These are phyloP conservation scores for Psylliodes chrysocephalus DNA, from an alignment of 2,888 invertebrate genomes.

Conservation along the genomic window DNA sequence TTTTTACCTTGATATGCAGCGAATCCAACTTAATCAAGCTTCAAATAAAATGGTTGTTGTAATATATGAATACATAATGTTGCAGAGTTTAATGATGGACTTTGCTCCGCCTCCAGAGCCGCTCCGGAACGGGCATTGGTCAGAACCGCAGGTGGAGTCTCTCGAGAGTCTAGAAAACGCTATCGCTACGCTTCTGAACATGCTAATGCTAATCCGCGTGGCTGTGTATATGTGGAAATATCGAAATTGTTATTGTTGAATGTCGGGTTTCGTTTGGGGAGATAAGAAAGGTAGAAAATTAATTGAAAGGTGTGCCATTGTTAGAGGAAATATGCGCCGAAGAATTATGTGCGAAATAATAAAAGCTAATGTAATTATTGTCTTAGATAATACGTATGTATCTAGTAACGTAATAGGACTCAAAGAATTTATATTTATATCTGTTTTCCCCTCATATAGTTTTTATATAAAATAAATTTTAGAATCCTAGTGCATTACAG, in stretches of 20 bases:
- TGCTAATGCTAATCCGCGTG: slow-evolving; percentile 21
- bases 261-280: not conserved
- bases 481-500: too few relatives aligned
- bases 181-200: slow-evolving; percentile 11
- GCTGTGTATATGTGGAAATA: not conserved
- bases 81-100: slow-evolving; percentile 42
- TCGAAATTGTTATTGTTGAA: not conserved
- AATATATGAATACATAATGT: slow-evolving; percentile 57
- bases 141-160: slow-evolving; percentile 53
- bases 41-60: slow-evolving; percentile 52
- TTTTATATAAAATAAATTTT: too few relatives aligned
- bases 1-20: slow-evolving; percentile 11
- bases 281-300: too few relatives aligned
- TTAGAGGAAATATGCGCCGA: too few relatives aligned
- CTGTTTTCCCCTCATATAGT: too few relatives aligned
- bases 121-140: slow-evolving; percentile 49
- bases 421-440: too few relatives aligned
- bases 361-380: too few relatives aligned
- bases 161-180: slow-evolving; percentile 3
- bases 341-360: too few relatives aligned
- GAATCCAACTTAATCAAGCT: slow-evolving; percentile 53
- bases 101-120: slow-evolving; percentile 49
- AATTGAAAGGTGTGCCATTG: too few relatives aligned
- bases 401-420: too few relatives aligned
- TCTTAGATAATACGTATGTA: too few relatives aligned